Evolutionary conservation across 2,113 vertebrate species (phyloP).

Genomic region (Campylomormyrus tamandua): DNA sequence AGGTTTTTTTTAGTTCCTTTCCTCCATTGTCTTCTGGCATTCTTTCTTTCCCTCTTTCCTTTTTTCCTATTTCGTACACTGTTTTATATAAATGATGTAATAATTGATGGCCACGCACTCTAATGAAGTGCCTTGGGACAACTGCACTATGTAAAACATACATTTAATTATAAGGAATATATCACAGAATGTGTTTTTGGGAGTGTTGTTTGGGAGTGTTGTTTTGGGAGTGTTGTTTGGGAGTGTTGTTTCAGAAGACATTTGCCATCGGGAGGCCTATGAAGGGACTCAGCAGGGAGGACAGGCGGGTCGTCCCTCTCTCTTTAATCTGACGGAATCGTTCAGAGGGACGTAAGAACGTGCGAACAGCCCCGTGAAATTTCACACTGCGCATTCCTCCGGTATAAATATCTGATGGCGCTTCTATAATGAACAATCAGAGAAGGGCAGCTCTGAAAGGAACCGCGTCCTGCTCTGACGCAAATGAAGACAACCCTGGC

Average conservation of each 20-base stretch:
- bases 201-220: neutral
- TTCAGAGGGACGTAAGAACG: constrained; percentile 19
- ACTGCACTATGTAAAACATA: neutral
- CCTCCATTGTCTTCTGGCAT: neutral
- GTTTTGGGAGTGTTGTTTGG: neutral
- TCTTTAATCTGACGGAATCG: constrained; percentile 18
- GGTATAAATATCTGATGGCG: constrained; percentile 42
- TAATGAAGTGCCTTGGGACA: neutral
- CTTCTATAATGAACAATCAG: constrained; percentile 35
- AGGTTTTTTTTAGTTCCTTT: neutral
- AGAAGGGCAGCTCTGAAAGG: constrained; percentile 33
- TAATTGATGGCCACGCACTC: neutral
- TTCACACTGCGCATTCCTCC: constrained; percentile 27
- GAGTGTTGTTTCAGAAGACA: neutral
- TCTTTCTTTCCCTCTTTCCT: neutral
- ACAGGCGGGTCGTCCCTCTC: neutral
- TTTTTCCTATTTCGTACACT: no score
- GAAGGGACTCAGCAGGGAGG: neutral
- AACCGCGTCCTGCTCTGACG: constrained; percentile 24
- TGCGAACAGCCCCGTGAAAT: constrained; percentile 25
- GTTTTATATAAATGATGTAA: neutral
- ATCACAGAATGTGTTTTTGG: neutral
- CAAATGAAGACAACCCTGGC: constrained; percentile 20
- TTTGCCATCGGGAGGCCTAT: neutral
- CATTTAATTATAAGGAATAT: neutral